phyloP scores from a whole-genome alignment of 2,113 vertebrate genomes.

The Alexandromys fortis region DNA sequence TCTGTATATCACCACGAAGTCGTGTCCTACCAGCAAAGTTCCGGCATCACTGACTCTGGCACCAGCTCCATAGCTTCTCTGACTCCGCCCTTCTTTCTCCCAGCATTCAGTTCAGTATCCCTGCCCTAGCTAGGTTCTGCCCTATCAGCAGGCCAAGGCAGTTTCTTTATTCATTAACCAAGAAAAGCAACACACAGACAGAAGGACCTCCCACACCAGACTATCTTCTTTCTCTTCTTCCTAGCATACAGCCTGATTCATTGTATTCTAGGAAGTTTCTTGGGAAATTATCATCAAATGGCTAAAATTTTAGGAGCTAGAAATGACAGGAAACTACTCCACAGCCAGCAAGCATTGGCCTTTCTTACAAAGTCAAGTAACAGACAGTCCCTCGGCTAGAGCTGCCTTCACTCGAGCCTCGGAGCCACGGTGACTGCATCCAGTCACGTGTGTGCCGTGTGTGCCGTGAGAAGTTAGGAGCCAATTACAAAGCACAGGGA shows the following conservation, averaged over 20 bases:
- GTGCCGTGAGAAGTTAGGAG: neutral
- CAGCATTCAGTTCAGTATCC: no score
- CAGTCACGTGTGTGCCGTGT: neutral
- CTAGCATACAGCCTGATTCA: neutral
- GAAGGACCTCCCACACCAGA: no score
- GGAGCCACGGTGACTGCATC: neutral
- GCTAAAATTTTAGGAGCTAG: neutral
- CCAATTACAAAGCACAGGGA: neutral
- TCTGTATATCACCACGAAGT: no score
- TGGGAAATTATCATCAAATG: neutral
- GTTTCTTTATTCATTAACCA: no score
- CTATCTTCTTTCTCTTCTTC: neutral
- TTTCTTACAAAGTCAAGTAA: neutral
- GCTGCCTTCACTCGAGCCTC: neutral
- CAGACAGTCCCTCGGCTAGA: neutral
- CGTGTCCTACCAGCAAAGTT: no score
- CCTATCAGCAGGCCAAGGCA: no score
- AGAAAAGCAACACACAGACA: no score
- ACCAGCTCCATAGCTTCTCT: no score
- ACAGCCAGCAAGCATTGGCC: neutral
- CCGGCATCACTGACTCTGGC: no score
- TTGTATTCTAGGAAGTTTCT: neutral
- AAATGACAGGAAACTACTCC: neutral
- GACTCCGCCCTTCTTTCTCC: no score
- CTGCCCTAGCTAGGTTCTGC: no score